Conservation (phyloP, 2,113 vertebrate genomes). For the Oncorhynchus masou region DNA sequence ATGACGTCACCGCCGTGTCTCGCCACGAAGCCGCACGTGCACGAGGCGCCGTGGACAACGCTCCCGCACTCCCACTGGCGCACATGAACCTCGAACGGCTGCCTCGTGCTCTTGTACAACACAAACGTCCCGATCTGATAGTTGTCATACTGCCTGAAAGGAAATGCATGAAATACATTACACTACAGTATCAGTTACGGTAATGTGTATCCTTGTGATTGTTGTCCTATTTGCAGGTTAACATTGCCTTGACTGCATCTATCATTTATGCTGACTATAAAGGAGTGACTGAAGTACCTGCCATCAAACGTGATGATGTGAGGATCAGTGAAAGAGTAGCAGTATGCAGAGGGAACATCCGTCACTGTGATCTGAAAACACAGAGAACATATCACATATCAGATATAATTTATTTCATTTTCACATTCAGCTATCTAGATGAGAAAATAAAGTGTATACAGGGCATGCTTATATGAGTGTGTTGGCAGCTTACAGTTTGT, state of each 20-base stretch:
- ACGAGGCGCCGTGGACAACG: constrained; percentile 76
- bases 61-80: constrained; percentile 89
- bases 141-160: constrained; percentile 83
- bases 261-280: not conserved
- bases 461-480: not conserved
- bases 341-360: constrained; percentile 81
- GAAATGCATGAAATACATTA: not conserved
- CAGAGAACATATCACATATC: constrained; percentile 19
- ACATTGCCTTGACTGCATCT: too few relatives aligned
- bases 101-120: constrained; percentile 77
- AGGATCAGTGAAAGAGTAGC: constrained; percentile 89
- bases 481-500: not conserved
- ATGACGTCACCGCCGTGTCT: constrained; percentile 77
- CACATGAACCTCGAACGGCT: constrained; percentile 86
- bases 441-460: not conserved
- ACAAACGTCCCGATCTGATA: constrained; percentile 87
- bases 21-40: constrained; percentile 84
- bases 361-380: constrained; percentile 80
- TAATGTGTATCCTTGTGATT: not conserved
- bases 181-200: not conserved
- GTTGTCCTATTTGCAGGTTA: too few relatives aligned
- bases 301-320: constrained; percentile 92
- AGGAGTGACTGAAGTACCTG: constrained; percentile 73
- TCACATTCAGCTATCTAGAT: not conserved
- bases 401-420: not conserved